Base-by-base conservation (phyloP, 2,797 vertebrate species). In the Alectoris magna region DNA sequence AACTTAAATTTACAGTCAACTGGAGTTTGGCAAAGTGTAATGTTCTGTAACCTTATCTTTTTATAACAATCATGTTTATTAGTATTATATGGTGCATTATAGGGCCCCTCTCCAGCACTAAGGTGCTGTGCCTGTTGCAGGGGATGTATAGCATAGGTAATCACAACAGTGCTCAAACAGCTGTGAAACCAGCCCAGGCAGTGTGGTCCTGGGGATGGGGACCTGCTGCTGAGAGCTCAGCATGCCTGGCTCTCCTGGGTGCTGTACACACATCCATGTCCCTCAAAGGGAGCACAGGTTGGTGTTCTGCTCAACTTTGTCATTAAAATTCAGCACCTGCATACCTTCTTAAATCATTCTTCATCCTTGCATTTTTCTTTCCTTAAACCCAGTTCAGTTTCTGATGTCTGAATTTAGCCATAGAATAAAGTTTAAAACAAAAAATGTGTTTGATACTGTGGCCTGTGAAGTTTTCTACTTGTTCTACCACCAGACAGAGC, bases 51-150 rank as follows among this genome's bases (percentile, higher is more conserved):
- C 63, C 60, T 90, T 95, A 92, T 94, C 95, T 95, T 93, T 94
- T 87, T 95, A 83, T 84, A 94, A 90, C 89, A 94, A 94, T 93
- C 84, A 69, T 94, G 94, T 93, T 96, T 95, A 95, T 92, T 94
- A 87, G 76, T 58, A 41, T 58, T 90, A 78, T 88, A 29, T 46
- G 89, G 73, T 26, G 64, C 31, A 16, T 75, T 60, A 31, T 71
- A 91, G 59, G 58, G 59, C 46, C 41, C 31, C 34, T 67, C 36
- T n/a, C 8, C 48, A 23, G 64, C 84, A 46, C 48, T 18, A 49
- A 48, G 71, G 82, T 73, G 56, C 62, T 79, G 75, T 34, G 64
- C 15, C 83, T 87, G 71, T 44, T 89, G 84, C 78, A 91, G 56
- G 77, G 91, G 81, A n/a, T 77, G 91, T 72, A 13, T 8, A 36